Evolutionary conservation across 1,140 invertebrate species (phyloP).

Genomic region (Drosophila grimshawi): DNA sequence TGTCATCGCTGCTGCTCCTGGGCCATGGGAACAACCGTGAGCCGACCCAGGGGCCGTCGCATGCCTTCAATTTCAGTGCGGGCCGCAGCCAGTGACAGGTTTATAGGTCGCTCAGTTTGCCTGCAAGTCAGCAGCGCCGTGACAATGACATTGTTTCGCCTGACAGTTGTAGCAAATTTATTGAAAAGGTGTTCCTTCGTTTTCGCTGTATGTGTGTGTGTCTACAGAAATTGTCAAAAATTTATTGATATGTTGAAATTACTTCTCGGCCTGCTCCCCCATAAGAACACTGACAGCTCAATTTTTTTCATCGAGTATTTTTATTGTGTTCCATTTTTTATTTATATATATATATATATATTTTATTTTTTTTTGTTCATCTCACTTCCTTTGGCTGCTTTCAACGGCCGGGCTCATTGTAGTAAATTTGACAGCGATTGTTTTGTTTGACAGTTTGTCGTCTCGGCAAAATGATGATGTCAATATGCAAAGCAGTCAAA

Average conservation of each 20-base stretch:
- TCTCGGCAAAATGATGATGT: conserved; percentile 78
- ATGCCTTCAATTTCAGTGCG: conserved; percentile 56
- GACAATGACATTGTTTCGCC: conserved; percentile 83
- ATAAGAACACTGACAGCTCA: conserved; percentile 78
- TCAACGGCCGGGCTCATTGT: conserved; percentile 58
- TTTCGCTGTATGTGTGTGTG: conserved; percentile 29
- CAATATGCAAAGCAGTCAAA: conserved; percentile 75
- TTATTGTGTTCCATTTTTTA: conserved; percentile 8
- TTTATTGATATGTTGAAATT: conserved; percentile 83
- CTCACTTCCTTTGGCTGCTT: conserved; percentile 20
- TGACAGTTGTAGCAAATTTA: conserved; percentile 84
- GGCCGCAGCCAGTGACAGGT: conserved; percentile 66
- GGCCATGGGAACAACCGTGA: conserved; percentile 10
- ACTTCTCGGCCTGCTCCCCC: conserved; percentile 48
- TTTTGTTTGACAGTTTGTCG: conserved; percentile 83
- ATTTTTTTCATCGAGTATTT: conserved; percentile 51
- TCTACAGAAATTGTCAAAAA: conserved; percentile 73
- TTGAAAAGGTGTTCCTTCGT: conserved; percentile 77
- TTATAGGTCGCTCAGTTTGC: conserved; percentile 69
- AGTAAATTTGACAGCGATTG: conserved; percentile 83
- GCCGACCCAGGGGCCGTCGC: conserved; percentile 31
- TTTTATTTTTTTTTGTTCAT: conserved; percentile 10
- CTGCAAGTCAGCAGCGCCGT: conserved; percentile 60
- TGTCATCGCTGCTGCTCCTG: conserved; percentile 20
- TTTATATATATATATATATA: neutral